Base-by-base conservation (phyloP, 2,113 vertebrate species). In the Sialia sialis region DNA sequence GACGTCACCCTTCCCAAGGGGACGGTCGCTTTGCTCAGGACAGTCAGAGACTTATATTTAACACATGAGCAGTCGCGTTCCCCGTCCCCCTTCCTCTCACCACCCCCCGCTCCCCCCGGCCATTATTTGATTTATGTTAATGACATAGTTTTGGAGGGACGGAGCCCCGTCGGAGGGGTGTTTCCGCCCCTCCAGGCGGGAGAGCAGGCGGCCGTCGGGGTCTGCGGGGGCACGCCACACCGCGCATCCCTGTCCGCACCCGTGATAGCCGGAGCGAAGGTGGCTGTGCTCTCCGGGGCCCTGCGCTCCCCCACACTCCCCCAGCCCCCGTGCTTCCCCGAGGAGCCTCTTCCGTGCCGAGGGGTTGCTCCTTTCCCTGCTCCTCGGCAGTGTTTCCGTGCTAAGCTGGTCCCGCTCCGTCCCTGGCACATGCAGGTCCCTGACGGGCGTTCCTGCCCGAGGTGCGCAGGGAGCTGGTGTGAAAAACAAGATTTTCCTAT, bases 1-100 rank as follows among this genome's bases (percentile, higher is more conserved):
- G 98, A 99, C 99, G 99, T 99, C 99, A 99, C 97, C 84, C 97
- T 93, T 98, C 98, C 96, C 98, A 96, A 80, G 94, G 97, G 98
- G 97, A 97, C 90, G 98, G 98, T 94, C 92, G 97, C 95, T 95
- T 98, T 97, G 96, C 93, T 97, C 87, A 97, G 96, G 97, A 96
- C 94, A 93, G 83, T 93, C 77, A 87, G 94, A 96, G 96, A 95
- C 97, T 97, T 96, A 96, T 93, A 89, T 96, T 96, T 98, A 98
- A 98, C 97, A 96, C 96, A 97, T 95, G 95, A 92, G 68, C 92
- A 95, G 54, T 73, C 51, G 46, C 59, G 36, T 55, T 41, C 73
- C 89, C 72, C 48, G 34, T 72, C 75, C 52, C 21, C 38, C 36
- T 32, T 6, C 22, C 27, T 7, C 43, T 11, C 22, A 3, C 5